These are phyloP conservation scores for Drosophila putrida DNA, from an alignment of 2,888 invertebrate species.

Conservation along the genomic window DNA sequence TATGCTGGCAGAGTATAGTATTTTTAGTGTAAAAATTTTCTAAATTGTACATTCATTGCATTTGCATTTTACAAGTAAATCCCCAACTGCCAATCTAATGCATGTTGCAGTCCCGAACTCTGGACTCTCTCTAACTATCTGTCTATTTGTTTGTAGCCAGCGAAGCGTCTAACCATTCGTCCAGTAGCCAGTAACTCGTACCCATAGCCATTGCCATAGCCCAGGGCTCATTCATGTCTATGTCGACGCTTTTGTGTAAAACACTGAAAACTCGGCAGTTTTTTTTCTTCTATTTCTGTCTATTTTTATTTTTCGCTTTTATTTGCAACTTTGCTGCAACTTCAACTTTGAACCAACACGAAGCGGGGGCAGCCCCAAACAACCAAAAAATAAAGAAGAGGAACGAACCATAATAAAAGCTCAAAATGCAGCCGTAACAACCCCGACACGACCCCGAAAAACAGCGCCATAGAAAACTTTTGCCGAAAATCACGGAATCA, in stretches of 20 bases:
- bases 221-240: constrained; percentile 58
- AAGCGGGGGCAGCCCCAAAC: constrained; percentile 35
- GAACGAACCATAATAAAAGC: constrained; percentile 75
- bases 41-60: constrained; percentile 81
- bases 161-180: constrained; percentile 78
- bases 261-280: constrained; percentile 72
- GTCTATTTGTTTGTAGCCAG: constrained; percentile 74
- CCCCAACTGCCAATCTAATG: constrained; percentile 81
- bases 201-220: constrained; percentile 23
- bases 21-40: constrained; percentile 78
- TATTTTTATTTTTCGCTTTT: constrained; percentile 48
- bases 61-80: constrained; percentile 81
- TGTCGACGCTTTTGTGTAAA: constrained; percentile 78
- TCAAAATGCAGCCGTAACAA: constrained; percentile 70
- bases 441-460: constrained; percentile 51
- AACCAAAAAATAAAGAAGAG: constrained; percentile 27
- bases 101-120: constrained; percentile 70
- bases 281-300: constrained; percentile 30
- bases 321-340: constrained; percentile 71
- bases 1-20: constrained; percentile 44
- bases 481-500: constrained; percentile 77
- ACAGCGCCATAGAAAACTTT: constrained; percentile 66
- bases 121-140: constrained; percentile 41
- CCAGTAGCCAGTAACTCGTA: constrained; percentile 51
- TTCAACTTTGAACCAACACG: constrained; percentile 75